Base-by-base conservation (phyloP, 2,888 invertebrate genomes). In the Agrypnus murinus region DNA sequence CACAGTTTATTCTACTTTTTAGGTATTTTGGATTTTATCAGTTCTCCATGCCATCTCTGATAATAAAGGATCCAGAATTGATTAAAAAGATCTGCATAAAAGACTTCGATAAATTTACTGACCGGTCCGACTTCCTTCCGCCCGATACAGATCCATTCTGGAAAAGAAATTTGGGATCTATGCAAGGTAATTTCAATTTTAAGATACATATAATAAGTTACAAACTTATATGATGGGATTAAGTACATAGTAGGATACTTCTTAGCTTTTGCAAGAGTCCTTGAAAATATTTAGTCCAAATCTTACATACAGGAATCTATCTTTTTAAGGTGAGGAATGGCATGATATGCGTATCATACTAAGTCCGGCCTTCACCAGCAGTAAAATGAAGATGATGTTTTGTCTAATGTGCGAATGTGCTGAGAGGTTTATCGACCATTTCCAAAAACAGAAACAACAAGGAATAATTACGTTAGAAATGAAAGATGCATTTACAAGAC, bases 401-500 rank as follows among this genome's bases (percentile, higher is more conserved):
- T n/a, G n/a, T n/a, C n/a, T n/a, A 1, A 38, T 59, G n/a, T n/a
- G 9, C 31, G 34, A 73, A 17, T 71, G 71, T 12, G 60, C 71
- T 0, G 72, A 55, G 12, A 79, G 78, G 14, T 82, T 84, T 57
- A 71, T 78, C 0, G 67, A 80, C 5, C 77, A 78, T 50, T 36
- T 36, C 15, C 1, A 57, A 15, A 8, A 9, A 1, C 14, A 57
- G 36, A n/a, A n/a, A n/a, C 7, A n/a, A 5, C 8, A 34, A 2
- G 36, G 17, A 1, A n/a, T 36, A 9, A 36, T 57, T 15, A 10
- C 34, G 9, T 9, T 60, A 8, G 45, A 60, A 4, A 43, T 60
- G 45, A 43, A 43, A 12, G 60, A 60, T 10, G 12, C 36, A 1
- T 71, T 84, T 9, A 78, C 81, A 0, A 79, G 81, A 64, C 83